Percentiles rank a stretch among this genome's conserved stretches.
Conservation (phyloP, 92 coral and sea anemone genomes). For the Zoanthus gigantus region DNA sequence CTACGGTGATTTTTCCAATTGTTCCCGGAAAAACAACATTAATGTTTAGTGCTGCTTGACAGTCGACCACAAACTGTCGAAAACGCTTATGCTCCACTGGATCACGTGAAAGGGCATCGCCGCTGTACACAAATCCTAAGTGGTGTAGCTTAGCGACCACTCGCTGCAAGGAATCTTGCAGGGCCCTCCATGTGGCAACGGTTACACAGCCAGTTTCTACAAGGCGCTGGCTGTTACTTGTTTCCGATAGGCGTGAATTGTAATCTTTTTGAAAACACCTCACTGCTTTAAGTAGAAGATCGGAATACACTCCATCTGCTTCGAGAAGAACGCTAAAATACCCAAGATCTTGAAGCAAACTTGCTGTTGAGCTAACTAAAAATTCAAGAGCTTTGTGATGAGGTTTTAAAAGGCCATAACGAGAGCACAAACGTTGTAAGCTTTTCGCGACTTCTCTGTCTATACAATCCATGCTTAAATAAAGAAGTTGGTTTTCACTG, state of each 20-base stretch:
- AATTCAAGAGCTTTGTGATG: conserved; percentile 33
- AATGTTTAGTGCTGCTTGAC: conserved; percentile 60
- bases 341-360: conserved; percentile 56
- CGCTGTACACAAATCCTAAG: conserved; percentile 63
- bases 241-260: conserved; percentile 41
- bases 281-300: conserved; percentile 68
- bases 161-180: conserved; percentile 45
- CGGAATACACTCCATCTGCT: conserved; percentile 57
- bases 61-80: conserved; percentile 62
- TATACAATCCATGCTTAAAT: conserved; percentile 11
- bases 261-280: conserved; percentile 73
- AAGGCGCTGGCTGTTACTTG: conserved; percentile 12
- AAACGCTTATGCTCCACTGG: conserved; percentile 53
- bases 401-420: conserved; percentile 27
- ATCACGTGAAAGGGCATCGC: conserved; percentile 41
- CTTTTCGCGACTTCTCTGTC: conserved; percentile 15
- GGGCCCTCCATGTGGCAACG: conserved; percentile 68
- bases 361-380: conserved; percentile 44
- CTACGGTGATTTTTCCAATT: conserved; percentile 57
- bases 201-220: conserved; percentile 70
- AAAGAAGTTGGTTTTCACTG: neutral
- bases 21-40: conserved; percentile 62
- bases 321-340: conserved; percentile 69
- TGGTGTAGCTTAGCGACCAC: conserved; percentile 43
- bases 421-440: conserved; percentile 19